These are phyloP conservation scores for Centropyge bicolor DNA, from an alignment of 2,797 vertebrate genomes.

Conservation along the genomic window DNA sequence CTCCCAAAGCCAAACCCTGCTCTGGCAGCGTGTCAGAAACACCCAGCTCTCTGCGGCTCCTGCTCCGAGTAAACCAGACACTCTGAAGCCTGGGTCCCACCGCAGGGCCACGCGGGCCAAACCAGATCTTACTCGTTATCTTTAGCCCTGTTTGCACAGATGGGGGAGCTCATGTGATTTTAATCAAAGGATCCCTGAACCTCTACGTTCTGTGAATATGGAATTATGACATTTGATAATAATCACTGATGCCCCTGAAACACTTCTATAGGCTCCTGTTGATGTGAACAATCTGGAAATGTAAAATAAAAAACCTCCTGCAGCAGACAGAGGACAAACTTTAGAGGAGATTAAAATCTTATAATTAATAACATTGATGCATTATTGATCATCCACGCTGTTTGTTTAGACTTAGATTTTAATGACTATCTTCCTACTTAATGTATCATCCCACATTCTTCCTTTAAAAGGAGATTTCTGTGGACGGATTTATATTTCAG, in stretches of 20 bases:
- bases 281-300: background rate
- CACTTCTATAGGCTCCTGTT: no score
- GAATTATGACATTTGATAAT: background rate
- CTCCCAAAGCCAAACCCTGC: slow-evolving; percentile 44
- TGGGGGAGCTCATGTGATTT: slow-evolving; percentile 35
- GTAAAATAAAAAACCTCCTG: background rate
- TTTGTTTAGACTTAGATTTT: background rate
- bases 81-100: slow-evolving; percentile 48
- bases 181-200: slow-evolving; percentile 17
- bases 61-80: slow-evolving; percentile 41
- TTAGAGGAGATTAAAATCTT: background rate
- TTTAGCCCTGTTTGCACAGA: slow-evolving; percentile 58
- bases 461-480: slow-evolving; percentile 4
- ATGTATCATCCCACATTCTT: background rate
- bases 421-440: background rate
- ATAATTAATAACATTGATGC: background rate
- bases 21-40: slow-evolving; percentile 59
- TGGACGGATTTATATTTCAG: background rate
- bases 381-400: background rate
- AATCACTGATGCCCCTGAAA: background rate
- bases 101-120: slow-evolving; percentile 43
- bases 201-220: background rate
- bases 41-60: slow-evolving; percentile 44
- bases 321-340: background rate
- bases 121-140: slow-evolving; percentile 59